A percentile compares a stretch with the other conserved stretches of the same genome.
phyloP scores from a whole-genome alignment of 2,797 vertebrate species.

The Cheracebus regulus region DNA sequence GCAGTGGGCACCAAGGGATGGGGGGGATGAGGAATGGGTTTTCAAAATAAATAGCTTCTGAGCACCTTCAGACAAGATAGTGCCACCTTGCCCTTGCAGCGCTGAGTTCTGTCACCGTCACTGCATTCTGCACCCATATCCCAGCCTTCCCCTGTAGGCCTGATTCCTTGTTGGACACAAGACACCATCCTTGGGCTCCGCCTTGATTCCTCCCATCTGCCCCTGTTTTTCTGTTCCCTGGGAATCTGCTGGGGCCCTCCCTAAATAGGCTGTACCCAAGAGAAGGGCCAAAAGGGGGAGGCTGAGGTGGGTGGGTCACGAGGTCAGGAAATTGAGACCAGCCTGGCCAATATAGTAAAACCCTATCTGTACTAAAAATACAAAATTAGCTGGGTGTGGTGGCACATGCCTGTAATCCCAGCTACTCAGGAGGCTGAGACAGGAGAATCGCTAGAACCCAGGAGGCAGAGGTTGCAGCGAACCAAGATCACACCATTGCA shows the following conservation, averaged over 20 bases:
- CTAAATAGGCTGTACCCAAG: too few relatives aligned
- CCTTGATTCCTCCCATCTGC: neutral
- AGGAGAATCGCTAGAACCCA: too few relatives aligned
- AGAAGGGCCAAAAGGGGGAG: neutral
- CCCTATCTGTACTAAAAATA: too few relatives aligned
- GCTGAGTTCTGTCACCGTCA: neutral
- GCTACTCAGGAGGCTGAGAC: too few relatives aligned
- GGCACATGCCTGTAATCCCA: too few relatives aligned
- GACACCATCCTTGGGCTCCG: neutral
- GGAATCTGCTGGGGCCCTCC: neutral
- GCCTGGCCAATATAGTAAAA: too few relatives aligned
- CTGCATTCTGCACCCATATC: neutral
- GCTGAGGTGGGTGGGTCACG: too few relatives aligned
- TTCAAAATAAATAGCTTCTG: neutral
- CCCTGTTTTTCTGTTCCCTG: neutral
- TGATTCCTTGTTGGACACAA: neutral
- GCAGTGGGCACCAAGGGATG: fast-evolving
- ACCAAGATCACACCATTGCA: too few relatives aligned
- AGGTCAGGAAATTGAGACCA: too few relatives aligned
- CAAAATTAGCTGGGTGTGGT: too few relatives aligned
- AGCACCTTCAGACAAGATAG: neutral
- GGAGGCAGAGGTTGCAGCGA: too few relatives aligned
- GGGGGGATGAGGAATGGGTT: neutral
- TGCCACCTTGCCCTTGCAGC: neutral
- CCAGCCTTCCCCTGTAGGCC: neutral